Percentiles rank a stretch among this genome's conserved stretches.
Evolutionary conservation across 2,888 invertebrate genomes (phyloP).

Genomic region (Pyrocoelia pectoralis): DNA sequence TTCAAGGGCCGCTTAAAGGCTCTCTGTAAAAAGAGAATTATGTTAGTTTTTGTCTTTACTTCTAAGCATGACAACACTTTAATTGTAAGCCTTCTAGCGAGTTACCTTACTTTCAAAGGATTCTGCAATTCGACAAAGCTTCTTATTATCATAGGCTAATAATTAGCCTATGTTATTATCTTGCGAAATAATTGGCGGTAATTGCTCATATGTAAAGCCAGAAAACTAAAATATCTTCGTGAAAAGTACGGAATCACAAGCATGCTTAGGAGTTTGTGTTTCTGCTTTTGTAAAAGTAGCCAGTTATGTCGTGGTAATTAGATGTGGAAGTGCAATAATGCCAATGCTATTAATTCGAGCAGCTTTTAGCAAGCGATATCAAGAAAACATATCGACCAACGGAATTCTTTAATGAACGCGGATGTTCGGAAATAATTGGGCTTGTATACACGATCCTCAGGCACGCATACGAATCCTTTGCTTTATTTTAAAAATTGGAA

Average conservation of each 20-base stretch:
- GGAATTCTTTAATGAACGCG: conserved; percentile 42
- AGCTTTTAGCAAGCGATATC: conserved; percentile 22
- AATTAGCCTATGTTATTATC: too few relatives aligned
- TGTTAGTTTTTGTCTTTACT: conserved; percentile 9
- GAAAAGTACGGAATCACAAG: background rate
- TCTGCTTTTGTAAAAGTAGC: conserved; percentile 19
- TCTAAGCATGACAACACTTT: conserved; percentile 17
- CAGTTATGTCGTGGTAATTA: conserved; percentile 30
- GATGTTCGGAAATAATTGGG: conserved; percentile 41
- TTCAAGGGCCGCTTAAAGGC: conserved; percentile 9
- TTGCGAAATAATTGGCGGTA: conserved; percentile 18
- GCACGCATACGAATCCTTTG: conserved; percentile 38
- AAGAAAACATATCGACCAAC: conserved; percentile 30
- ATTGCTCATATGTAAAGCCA: background rate
- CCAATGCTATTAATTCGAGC: conserved; percentile 25
- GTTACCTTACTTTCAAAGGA: conserved; percentile 25
- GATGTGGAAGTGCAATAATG: conserved; percentile 26
- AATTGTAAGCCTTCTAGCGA: conserved; percentile 23
- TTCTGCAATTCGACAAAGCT: conserved; percentile 17
- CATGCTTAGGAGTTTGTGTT: conserved; percentile 13
- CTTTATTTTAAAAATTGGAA: conserved; percentile 32
- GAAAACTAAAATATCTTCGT: background rate
- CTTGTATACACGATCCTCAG: conserved; percentile 30
- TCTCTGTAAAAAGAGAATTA: conserved; percentile 4
- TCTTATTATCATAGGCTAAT: conserved; percentile 17